Evolutionary conservation across 2,797 vertebrate species (phyloP).

Genomic region (Lemur catta): DNA sequence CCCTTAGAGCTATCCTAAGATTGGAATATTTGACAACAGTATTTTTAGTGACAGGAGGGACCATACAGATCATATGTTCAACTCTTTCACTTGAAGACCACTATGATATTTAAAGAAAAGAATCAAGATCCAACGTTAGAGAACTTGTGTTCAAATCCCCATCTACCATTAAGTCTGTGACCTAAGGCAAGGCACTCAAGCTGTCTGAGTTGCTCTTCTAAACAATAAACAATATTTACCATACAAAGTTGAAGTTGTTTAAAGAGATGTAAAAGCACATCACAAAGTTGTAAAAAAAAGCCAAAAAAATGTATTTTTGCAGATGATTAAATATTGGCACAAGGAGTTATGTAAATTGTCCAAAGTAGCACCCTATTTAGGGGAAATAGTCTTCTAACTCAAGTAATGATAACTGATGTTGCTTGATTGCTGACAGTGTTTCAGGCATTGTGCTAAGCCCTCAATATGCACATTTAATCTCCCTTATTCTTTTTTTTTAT

Average conservation of each 20-base stretch:
- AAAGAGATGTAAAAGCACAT: not conserved
- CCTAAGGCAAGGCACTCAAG: not conserved
- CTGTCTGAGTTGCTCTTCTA: not conserved
- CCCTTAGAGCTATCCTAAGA: not conserved
- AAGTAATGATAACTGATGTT: not conserved
- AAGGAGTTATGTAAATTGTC: not conserved
- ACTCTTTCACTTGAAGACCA: not conserved
- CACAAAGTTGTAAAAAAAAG: not conserved
- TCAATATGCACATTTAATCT: not conserved
- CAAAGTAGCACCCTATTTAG: not conserved
- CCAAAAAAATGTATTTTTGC: not conserved
- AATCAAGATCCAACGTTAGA: not conserved
- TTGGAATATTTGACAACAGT: not conserved
- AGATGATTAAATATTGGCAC: not conserved
- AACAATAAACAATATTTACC: not conserved
- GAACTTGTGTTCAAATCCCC: not conserved
- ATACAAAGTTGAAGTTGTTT: not conserved
- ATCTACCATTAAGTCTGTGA: not conserved
- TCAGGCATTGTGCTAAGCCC: not conserved
- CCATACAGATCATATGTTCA: not conserved
- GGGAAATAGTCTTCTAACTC: not conserved
- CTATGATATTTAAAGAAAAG: not conserved
- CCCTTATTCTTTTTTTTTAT: not conserved
- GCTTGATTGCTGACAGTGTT: not conserved
- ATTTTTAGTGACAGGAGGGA: not conserved